Base-by-base conservation (phyloP, 92 coral and sea anemone genomes). In the Epizoanthus fatuus region DNA sequence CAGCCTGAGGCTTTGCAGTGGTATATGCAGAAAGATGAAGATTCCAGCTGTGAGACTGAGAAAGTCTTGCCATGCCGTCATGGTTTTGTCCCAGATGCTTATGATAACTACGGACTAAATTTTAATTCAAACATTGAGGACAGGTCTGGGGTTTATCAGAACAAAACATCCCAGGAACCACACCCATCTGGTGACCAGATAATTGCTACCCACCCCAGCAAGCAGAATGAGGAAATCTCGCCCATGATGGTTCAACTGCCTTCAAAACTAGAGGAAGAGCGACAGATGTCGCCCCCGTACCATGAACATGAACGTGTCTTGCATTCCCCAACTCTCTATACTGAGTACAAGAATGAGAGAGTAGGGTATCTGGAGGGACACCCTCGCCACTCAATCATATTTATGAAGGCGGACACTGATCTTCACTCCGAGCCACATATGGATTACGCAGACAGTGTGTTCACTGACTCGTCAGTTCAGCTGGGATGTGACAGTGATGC, bases 361-460 rank as follows among this genome's bases (percentile, higher is more conserved):
- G 64, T 84, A 0, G 73, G 52, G 22, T 86, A 39, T n/a, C 35
- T 29, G 6, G 77, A 67, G 62, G 93, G 86, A 4, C 81, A 89
- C 52, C 90, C 85, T 15, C 71, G 87, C 22, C 95, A 86, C 25
- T 76, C 82, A 20, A 69, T 70, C 9, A 71, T 64, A 29, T 68
- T 89, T 62, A 86, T 87, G 83, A 89, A 87, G 52, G 67, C 87
- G 2, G 92, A 86, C 56, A 72, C 80, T 56, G 63, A 49, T 64
- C 64, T 76, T 3, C 68, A 64, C 52, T 72, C 83, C 12, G 95
- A 89, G 81, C 71, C 89, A 54, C 81, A 80, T 37, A 74, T 93
- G 65, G 95, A 92, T 45, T 74, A 84, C 47, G 95, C 81, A 7
- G 96, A 90, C 74, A 87, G 81, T 72, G 95, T 92, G 32, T 92